Percentiles rank a stretch among this genome's conserved stretches.
Conservation (phyloP, 2,113 vertebrate genomes). For the Carassius gibelio region DNA sequence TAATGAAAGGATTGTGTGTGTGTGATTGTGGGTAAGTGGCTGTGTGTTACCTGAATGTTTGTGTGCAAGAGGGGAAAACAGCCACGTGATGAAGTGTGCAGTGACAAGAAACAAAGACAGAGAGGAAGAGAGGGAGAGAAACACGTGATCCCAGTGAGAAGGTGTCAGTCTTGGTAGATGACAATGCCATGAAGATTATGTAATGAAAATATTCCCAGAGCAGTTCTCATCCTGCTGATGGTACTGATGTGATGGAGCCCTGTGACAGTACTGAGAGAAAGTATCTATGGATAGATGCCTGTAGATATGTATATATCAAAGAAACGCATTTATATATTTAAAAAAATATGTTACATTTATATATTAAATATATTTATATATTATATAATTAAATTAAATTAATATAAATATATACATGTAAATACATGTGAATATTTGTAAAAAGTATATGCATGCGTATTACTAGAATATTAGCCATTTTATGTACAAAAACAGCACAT, state of each 20-base stretch:
- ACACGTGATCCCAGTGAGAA: slow-evolving; percentile 21
- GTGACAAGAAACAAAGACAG: slow-evolving; percentile 36
- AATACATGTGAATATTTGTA: no score
- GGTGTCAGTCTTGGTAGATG: slow-evolving; percentile 58
- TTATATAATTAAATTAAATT: no score
- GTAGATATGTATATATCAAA: no score
- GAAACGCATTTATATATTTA: no score
- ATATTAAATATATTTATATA: no score
- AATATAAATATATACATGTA: no score
- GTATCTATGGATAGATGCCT: no score
- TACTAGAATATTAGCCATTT: no score
- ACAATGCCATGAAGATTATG: slow-evolving; percentile 61
- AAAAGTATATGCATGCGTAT: no score
- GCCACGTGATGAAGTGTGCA: slow-evolving; percentile 17
- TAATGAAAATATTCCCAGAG: slow-evolving; percentile 69
- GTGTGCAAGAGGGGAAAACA: slow-evolving; percentile 3
- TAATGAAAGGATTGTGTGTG: slow-evolving; percentile 57
- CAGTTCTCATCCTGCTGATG: slow-evolving; percentile 54
- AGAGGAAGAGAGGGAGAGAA: slow-evolving; percentile 1
- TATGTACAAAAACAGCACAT: no score
- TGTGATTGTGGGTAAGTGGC: not conserved
- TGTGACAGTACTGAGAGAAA: slow-evolving; percentile 40
- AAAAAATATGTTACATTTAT: no score
- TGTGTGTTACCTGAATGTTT: slow-evolving; percentile 9
- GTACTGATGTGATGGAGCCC: slow-evolving; percentile 50